Conservation (phyloP, 2,888 invertebrate genomes). For the Amorpha juglandis region DNA sequence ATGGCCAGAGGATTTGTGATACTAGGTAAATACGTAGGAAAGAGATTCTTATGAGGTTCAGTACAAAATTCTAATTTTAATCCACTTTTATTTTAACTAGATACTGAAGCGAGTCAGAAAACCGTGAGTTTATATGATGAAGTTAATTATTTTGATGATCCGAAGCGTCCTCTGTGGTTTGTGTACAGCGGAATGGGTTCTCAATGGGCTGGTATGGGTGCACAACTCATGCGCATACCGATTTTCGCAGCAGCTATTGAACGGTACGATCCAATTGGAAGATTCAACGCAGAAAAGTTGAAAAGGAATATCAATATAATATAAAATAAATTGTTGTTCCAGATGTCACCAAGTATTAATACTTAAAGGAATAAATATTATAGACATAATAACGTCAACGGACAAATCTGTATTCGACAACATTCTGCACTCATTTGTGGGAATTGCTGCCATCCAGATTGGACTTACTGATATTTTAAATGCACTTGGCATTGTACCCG, state of each 20-base stretch:
- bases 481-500: constrained; percentile 37
- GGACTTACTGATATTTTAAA: constrained; percentile 57
- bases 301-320: not conserved
- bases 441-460: constrained; percentile 87
- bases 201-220: constrained; percentile 86
- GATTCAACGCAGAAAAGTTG: too few species aligned
- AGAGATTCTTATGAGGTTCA: not conserved
- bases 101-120: constrained; percentile 33
- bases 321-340: not conserved
- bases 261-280: constrained; percentile 41
- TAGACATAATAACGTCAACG: constrained; percentile 72
- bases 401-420: constrained; percentile 80
- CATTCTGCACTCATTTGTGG: constrained; percentile 88
- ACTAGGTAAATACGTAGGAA: constrained; percentile 48
- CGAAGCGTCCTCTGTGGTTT: constrained; percentile 82
- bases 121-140: constrained; percentile 36
- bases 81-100: constrained; percentile 29
- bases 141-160: constrained; percentile 43
- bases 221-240: constrained; percentile 81
- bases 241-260: constrained; percentile 76
- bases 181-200: constrained; percentile 87
- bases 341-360: constrained; percentile 23
- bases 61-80: not conserved
- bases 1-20: constrained; percentile 85
- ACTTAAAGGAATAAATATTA: constrained; percentile 26